These are phyloP conservation scores for Calcarius lapponicus DNA, from an alignment of 2,797 vertebrate genomes.

Conservation along the genomic window DNA sequence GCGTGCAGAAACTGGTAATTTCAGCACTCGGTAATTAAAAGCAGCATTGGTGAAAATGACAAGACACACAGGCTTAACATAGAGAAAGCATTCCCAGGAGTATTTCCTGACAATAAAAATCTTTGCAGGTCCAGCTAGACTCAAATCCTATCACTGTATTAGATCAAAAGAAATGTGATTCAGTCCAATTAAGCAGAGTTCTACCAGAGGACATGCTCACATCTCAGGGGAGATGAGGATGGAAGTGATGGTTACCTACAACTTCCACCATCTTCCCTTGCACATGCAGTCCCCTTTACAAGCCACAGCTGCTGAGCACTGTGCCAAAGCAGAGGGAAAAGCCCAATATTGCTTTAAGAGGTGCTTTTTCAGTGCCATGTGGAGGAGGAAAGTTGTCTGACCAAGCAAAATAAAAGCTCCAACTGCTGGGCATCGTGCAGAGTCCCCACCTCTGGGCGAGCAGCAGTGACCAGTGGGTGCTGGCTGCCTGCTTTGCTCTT, in stretches of 20 bases:
- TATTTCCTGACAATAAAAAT: background rate
- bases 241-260: background rate
- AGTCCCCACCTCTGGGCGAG: background rate
- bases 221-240: background rate
- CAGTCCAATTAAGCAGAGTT: background rate
- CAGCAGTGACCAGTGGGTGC: background rate
- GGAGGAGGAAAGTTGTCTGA: background rate
- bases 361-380: background rate
- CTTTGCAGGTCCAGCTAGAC: background rate
- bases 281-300: background rate
- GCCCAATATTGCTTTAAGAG: background rate
- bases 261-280: background rate
- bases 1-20: background rate
- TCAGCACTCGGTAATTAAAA: background rate
- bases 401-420: background rate
- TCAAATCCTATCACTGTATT: background rate
- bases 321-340: background rate
- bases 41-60: background rate
- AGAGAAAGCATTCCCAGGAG: background rate
- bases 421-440: rapidly evolving
- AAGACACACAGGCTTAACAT: background rate
- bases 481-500: background rate
- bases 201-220: background rate
- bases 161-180: rapidly evolving
- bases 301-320: background rate